Evolutionary conservation across 2,113 vertebrate genomes (phyloP).

Genomic region (Chionomys nivalis): DNA sequence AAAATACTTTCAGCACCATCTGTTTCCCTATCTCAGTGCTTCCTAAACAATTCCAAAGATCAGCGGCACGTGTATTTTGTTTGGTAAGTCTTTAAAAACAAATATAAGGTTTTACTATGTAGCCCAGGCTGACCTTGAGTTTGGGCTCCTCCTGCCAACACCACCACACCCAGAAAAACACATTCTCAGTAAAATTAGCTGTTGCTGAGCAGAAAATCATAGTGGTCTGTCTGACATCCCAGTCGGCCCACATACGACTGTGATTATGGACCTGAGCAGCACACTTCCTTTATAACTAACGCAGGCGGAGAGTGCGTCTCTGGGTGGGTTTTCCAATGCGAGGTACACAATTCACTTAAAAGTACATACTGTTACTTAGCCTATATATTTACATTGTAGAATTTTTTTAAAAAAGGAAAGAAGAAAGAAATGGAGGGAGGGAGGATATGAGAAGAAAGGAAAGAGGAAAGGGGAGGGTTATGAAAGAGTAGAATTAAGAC

Average conservation of each 20-base stretch:
- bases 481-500: background rate
- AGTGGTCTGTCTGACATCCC: too few relatives aligned
- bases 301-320: background rate
- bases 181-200: background rate
- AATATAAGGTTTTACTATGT: background rate
- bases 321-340: background rate
- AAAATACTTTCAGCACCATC: background rate
- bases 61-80: background rate
- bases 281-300: background rate
- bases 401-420: background rate
- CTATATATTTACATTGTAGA: background rate
- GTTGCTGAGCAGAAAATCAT: background rate
- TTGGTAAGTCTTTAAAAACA: background rate
- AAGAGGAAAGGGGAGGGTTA: background rate
- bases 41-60: background rate
- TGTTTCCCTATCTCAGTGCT: background rate
- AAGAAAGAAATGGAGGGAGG: background rate
- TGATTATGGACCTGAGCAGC: background rate
- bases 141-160: background rate
- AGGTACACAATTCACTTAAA: background rate
- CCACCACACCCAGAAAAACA: background rate
- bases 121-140: background rate
- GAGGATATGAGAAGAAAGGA: background rate
- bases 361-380: background rate
- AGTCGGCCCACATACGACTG: background rate